Evolutionary conservation across 2,797 vertebrate species (phyloP), one percentile per base, ranked within the genome.

Genomic region (Sebastes elongatus): DNA sequence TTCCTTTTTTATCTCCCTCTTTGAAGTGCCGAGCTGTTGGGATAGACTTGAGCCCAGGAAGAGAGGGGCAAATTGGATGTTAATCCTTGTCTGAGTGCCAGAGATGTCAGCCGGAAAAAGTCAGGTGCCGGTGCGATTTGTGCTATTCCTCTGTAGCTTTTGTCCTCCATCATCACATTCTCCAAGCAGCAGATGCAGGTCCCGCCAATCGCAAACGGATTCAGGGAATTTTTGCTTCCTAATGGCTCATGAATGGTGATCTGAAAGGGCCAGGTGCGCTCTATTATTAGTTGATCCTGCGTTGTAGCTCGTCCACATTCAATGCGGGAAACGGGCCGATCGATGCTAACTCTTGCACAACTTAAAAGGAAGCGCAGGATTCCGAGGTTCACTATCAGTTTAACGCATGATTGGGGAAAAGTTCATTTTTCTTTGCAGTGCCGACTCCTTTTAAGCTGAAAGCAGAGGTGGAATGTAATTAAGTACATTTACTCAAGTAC

Each of bases 21-120:
- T 96, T 96, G 95, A 96, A 94, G 96, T 89, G 83, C 85, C 78
- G 82, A 85, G 86, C 86, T 94, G 94, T 95, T 95, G 91, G 92
- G 90, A 94, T 87, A 94, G 94, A 71, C 67, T 77, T 92, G 94
- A 96, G 93, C 95, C 92, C 88, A 84, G 83, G 91, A 94, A 95
- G 92, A 95, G 92, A 93, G 84, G 81, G 86, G 86, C 95, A 92
- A 95, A 96, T 94, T 96, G 92, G 93, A 93, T 73, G 87, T 76
- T 96, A 96, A 96, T 96, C 95, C 93, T 83, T 27, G 91, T 93
- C 90, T 91, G 92, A 89, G 91, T 68, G 88, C 92, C 93, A 88
- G 93, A 92, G 92, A 95, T 93, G 94, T 94, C 93, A 93, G 93
- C 90, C 93, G 92, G 92, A 94, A 92, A 90, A 91, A 94, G 93